phyloP scores from a whole-genome alignment of 2,797 vertebrate species.

The Phaenicophaeus curvirostris region DNA sequence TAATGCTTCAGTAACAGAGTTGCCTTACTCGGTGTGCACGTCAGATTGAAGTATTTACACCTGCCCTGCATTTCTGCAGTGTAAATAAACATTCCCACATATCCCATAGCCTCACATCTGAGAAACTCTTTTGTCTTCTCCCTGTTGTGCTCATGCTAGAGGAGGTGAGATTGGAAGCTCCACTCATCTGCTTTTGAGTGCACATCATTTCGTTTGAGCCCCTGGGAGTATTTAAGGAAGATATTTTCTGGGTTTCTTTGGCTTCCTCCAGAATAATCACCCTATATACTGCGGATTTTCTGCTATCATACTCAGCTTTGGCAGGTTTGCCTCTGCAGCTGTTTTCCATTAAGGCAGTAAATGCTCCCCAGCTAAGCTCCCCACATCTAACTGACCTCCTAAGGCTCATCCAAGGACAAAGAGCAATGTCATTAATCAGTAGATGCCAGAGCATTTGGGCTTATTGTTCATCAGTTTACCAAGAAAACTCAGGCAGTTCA shows the following conservation, averaged over 20 bases:
- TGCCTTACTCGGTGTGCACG: neutral
- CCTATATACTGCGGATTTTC: neutral
- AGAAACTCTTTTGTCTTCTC: neutral
- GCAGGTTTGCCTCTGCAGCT: slow-evolving; percentile 49
- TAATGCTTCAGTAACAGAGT: neutral
- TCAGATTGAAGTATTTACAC: neutral
- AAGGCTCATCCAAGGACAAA: slow-evolving; percentile 13
- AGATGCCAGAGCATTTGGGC: neutral
- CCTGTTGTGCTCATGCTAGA: neutral
- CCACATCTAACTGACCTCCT: neutral
- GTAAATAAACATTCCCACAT: neutral
- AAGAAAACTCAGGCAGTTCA: neutral
- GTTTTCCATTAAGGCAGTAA: slow-evolving; percentile 54
- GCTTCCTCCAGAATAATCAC: slow-evolving; percentile 12
- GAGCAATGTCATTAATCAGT: neutral
- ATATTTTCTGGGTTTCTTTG: neutral
- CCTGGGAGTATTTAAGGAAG: neutral
- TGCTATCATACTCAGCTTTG: neutral
- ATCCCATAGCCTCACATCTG: neutral
- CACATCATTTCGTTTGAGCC: neutral
- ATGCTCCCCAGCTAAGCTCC: neutral
- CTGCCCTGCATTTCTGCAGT: neutral
- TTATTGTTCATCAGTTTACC: neutral
- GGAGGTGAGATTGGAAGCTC: neutral
- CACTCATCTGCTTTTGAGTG: neutral